Evolutionary conservation across 2,888 invertebrate genomes (phyloP).

Genomic region (Parelbella ahira): DNA sequence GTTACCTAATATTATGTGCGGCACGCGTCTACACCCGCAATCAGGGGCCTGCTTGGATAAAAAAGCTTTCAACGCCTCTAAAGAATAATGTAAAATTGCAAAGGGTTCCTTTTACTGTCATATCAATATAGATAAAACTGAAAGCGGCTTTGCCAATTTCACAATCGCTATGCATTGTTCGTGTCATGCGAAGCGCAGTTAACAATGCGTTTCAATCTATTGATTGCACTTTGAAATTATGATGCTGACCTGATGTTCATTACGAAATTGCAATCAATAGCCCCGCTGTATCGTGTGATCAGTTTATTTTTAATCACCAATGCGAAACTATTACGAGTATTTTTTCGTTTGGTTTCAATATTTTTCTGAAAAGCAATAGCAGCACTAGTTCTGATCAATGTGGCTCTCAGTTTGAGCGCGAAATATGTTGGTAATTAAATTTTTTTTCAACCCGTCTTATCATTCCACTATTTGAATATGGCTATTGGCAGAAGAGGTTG

Average conservation of each 20-base stretch:
- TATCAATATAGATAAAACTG: background rate
- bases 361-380: too few species aligned
- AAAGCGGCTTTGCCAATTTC: conserved; percentile 1
- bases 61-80: conserved; percentile 7
- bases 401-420: too few species aligned
- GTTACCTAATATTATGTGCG: conserved; percentile 49
- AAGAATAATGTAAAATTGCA: background rate
- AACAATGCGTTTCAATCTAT: conserved; percentile 6
- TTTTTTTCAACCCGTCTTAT: too few species aligned
- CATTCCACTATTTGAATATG: too few species aligned
- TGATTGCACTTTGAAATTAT: conserved; percentile 4
- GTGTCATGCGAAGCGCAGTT: conserved; percentile 14
- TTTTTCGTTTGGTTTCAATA: too few species aligned
- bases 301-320: too few species aligned
- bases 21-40: conserved; percentile 29
- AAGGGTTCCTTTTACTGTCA: conserved; percentile 1
- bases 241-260: background rate
- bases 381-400: too few species aligned
- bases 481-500: too few species aligned
- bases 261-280: background rate
- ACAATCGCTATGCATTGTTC: conserved; percentile 7
- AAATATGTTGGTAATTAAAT: too few species aligned
- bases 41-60: conserved; percentile 10
- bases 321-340: too few species aligned
- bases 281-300: background rate